phyloP scores from a whole-genome alignment of 2,888 invertebrate species.

The Strigamia maritima region DNA sequence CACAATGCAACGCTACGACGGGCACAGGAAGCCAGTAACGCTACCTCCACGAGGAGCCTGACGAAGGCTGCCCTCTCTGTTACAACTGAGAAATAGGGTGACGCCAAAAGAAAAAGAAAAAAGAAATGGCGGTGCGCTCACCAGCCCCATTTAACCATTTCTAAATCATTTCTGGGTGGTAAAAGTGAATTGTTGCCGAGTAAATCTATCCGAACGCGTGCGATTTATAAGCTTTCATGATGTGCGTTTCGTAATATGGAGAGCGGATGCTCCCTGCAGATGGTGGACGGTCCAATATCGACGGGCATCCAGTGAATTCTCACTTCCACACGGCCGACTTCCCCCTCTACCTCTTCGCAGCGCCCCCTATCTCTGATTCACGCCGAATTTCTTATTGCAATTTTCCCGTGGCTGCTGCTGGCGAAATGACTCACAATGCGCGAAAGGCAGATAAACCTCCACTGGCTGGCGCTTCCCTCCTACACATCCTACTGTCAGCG shows the following conservation, averaged over 20 bases:
- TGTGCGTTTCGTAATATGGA: constrained; percentile 5
- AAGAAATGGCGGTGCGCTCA: constrained; percentile 4
- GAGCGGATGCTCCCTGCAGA: constrained; percentile 13
- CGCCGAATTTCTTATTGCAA: constrained; percentile 42
- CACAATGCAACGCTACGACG: constrained; percentile 20
- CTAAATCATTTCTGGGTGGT: constrained; percentile 1
- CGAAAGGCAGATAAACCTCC: constrained; percentile 20
- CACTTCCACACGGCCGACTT: constrained; percentile 39
- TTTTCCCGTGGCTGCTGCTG: constrained; percentile 41
- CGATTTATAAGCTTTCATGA: background rate
- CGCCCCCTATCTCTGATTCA: constrained; percentile 41
- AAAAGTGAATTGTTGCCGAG: constrained; percentile 3
- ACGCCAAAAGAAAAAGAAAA: background rate
- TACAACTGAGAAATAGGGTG: constrained; percentile 24
- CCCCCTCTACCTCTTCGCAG: constrained; percentile 39
- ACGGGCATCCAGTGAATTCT: constrained; percentile 26
- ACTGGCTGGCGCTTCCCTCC: constrained; percentile 19
- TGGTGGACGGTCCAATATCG: constrained; percentile 31
- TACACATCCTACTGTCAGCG: constrained; percentile 10
- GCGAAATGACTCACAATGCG: constrained; percentile 41
- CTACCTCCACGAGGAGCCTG: constrained; percentile 9
- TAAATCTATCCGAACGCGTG: background rate
- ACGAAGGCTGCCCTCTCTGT: constrained; percentile 16
- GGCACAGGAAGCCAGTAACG: constrained; percentile 26
- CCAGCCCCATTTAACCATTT: background rate